Conservation (phyloP, 1,140 invertebrate species). For the Helicoverpa armigera region DNA sequence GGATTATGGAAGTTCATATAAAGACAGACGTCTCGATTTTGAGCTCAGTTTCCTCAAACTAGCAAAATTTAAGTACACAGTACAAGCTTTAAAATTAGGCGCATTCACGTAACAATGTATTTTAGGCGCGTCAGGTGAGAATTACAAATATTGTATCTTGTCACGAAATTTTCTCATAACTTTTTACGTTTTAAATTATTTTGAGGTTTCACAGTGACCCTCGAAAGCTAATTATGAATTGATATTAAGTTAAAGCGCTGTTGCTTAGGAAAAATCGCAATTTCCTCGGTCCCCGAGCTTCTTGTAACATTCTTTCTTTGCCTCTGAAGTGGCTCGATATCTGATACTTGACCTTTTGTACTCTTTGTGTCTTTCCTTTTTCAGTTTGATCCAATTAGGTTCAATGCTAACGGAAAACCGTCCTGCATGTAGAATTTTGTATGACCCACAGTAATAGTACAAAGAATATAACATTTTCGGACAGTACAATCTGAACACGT, state of each 20-base stretch:
- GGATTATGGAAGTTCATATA: too few species aligned
- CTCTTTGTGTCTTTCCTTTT: conserved; percentile 26
- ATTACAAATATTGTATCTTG: too few species aligned
- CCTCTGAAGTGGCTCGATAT: background rate
- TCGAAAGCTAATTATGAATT: background rate
- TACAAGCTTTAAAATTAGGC: too few species aligned
- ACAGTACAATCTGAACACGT: too few species aligned
- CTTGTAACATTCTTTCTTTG: conserved; percentile 20
- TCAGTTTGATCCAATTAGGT: conserved; percentile 23
- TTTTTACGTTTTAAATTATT: background rate
- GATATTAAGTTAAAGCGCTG: background rate
- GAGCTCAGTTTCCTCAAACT: too few species aligned
- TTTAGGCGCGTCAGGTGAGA: too few species aligned
- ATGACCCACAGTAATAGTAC: background rate
- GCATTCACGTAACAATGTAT: too few species aligned
- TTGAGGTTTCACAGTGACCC: background rate
- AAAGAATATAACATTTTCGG: too few species aligned
- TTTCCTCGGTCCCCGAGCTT: background rate
- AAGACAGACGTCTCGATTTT: too few species aligned
- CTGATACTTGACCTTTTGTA: conserved; percentile 18
- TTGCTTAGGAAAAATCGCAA: background rate
- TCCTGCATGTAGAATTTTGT: background rate
- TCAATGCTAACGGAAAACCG: background rate
- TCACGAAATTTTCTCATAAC: too few species aligned
- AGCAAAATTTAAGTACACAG: too few species aligned